phyloP scores from a whole-genome alignment of 2,888 invertebrate species.

The Macroteleia sp. region DNA sequence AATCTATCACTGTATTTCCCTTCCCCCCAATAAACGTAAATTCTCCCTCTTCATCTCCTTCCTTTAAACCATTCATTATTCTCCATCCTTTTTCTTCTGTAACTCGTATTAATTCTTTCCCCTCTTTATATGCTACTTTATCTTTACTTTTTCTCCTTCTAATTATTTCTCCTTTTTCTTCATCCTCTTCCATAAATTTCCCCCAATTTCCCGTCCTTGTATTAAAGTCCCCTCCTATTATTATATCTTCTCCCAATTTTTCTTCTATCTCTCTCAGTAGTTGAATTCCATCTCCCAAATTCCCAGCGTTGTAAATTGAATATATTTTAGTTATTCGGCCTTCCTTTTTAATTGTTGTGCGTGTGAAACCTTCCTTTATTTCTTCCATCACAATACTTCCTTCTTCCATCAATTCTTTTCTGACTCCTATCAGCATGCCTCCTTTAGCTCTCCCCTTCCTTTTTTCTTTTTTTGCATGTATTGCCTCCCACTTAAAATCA shows the following conservation, averaged over 20 bases:
- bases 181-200: neutral
- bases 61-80: neutral
- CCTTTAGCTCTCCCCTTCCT: neutral
- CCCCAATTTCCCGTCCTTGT: neutral
- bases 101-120: too few species aligned
- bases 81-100: too few species aligned
- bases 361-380: neutral
- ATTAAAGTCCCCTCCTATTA: neutral
- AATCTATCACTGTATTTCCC: neutral
- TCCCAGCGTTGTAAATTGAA: neutral
- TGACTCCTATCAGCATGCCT: neutral
- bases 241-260: neutral
- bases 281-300: neutral
- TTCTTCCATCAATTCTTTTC: neutral
- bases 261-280: neutral
- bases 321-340: neutral
- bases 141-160: neutral
- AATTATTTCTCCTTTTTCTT: neutral
- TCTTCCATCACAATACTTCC: neutral
- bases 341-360: neutral
- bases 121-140: neutral
- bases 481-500: neutral
- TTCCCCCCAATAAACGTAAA: neutral
- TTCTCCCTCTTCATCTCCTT: neutral
- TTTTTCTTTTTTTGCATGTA: constrained; percentile 5